phyloP scores from a whole-genome alignment of 2,113 vertebrate genomes.

The Acrocephalus kingi region DNA sequence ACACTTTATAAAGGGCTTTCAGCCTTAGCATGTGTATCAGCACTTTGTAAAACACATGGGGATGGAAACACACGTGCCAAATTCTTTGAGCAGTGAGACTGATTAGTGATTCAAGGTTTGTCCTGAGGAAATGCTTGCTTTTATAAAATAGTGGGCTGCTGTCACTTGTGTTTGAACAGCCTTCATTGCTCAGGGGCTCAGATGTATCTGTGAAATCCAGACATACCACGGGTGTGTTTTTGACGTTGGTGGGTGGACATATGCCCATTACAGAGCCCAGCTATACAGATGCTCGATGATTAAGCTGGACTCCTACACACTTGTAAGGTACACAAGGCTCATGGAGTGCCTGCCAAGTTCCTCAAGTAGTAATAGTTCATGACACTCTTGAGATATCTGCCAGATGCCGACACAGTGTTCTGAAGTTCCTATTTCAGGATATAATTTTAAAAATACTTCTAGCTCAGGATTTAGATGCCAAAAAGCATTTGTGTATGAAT shows the following conservation, averaged over 20 bases:
- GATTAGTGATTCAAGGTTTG: neutral
- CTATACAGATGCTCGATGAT: conserved; percentile 13
- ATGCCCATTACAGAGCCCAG: neutral
- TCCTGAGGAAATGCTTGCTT: neutral
- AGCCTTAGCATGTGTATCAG: neutral
- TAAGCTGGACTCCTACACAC: conserved; percentile 34
- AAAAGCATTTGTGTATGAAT: conserved; percentile 48
- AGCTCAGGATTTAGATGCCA: conserved; percentile 58
- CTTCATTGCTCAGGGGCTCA: neutral
- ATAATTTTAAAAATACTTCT: conserved; percentile 66
- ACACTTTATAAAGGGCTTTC: conserved; percentile 17
- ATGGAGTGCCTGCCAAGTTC: conserved; percentile 51
- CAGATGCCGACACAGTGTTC: conserved; percentile 54
- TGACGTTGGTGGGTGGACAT: neutral
- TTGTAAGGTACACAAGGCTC: conserved; percentile 32
- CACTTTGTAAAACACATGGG: conserved; percentile 4
- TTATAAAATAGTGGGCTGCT: neutral
- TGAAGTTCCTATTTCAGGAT: conserved; percentile 67
- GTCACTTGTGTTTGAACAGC: neutral
- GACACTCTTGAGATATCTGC: conserved; percentile 59
- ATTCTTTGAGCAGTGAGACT: neutral
- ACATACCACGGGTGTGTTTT: accelerated
- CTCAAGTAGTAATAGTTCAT: conserved; percentile 59
- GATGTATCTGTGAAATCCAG: neutral
- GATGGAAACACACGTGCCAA: neutral